phyloP scores from a whole-genome alignment of 2,888 invertebrate species.

The Ashinkailepas kermadecensis region DNA sequence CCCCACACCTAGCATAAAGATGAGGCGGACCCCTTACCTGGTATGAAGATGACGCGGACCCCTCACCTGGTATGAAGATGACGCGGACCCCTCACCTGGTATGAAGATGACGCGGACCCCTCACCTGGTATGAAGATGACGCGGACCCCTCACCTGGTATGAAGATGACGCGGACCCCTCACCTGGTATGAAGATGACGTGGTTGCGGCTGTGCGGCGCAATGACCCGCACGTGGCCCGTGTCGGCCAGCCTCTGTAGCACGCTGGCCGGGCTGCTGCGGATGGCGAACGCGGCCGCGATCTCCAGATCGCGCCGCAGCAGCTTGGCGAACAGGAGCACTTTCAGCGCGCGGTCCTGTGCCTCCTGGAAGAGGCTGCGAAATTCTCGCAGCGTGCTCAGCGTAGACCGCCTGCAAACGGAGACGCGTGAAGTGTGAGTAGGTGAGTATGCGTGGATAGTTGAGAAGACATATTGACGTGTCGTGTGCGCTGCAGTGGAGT shows the following conservation, averaged over 20 bases:
- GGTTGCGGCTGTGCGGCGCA: conserved; percentile 41
- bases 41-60: no score
- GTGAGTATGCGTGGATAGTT: background rate
- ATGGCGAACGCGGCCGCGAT: conserved; percentile 46
- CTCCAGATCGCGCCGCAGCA: conserved; percentile 60
- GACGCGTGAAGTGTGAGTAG: background rate
- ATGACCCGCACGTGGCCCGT: conserved; percentile 44
- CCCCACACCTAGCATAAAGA: no score
- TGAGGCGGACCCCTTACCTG: no score
- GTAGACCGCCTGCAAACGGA: conserved; percentile 14
- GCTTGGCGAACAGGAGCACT: conserved; percentile 71
- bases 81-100: no score
- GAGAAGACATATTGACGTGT: background rate
- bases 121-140: conserved; percentile 25
- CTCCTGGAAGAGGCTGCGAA: conserved; percentile 25
- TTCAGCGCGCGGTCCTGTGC: conserved; percentile 50
- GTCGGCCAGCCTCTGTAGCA: conserved; percentile 43
- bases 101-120: background rate
- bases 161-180: background rate
- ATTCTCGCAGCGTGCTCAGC: conserved; percentile 9
- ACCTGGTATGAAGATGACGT: conserved; percentile 44
- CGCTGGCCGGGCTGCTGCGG: conserved; percentile 39
- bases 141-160: no score
- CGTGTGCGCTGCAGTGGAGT: no score
- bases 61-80: no score